These are phyloP conservation scores for Eutrigla gurnardus DNA, from an alignment of 2,797 vertebrate species.

Conservation along the genomic window DNA sequence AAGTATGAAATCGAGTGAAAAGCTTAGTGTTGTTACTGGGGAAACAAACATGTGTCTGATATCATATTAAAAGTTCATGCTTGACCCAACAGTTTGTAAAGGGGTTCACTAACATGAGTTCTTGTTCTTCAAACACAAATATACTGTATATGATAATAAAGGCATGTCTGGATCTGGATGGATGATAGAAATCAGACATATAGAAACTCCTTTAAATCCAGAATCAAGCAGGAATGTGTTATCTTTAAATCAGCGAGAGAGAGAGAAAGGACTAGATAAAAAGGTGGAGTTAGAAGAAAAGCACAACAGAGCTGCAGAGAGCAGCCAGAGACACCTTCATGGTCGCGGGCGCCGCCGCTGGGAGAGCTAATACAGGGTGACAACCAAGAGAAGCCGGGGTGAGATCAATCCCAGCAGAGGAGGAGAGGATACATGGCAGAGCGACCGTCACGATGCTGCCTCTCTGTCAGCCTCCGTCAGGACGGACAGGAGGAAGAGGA, in stretches of 20 bases:
- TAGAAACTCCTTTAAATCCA: background rate
- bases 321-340: slow-evolving; percentile 66
- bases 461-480: slow-evolving; percentile 59
- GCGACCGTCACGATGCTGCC: slow-evolving; percentile 47
- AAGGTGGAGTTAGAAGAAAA: slow-evolving; percentile 70
- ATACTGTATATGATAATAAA: no score
- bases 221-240: background rate
- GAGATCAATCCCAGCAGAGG: slow-evolving; percentile 53
- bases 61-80: background rate
- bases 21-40: background rate
- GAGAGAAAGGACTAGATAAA: slow-evolving; percentile 26
- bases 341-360: slow-evolving; percentile 48
- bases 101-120: background rate
- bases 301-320: slow-evolving; percentile 68
- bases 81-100: background rate
- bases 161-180: no score
- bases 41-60: background rate
- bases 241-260: background rate
- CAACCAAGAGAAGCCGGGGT: slow-evolving; percentile 60
- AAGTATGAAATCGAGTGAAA: background rate
- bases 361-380: slow-evolving; percentile 70
- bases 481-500: slow-evolving; percentile 10
- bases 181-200: background rate
- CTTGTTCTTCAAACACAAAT: background rate
- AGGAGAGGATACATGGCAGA: slow-evolving; percentile 50